phyloP scores from a whole-genome alignment of 2,888 invertebrate species.

The Phanerotoma sp. region DNA sequence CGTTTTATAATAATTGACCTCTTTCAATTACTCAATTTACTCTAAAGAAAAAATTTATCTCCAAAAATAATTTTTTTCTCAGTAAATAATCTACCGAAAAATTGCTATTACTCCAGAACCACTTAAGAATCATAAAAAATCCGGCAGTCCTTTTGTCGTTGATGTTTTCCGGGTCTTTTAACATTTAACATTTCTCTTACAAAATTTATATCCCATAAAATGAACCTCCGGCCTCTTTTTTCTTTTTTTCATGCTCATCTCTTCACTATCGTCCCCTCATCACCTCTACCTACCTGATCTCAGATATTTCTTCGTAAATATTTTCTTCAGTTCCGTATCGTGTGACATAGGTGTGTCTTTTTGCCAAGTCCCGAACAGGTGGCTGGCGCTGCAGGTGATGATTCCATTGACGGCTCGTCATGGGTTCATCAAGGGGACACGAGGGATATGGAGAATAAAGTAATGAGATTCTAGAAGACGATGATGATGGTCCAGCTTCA shows the following conservation, averaged over 20 bases:
- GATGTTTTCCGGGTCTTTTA: constrained; percentile 6
- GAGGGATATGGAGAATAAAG: constrained; percentile 63
- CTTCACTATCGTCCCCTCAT: no score
- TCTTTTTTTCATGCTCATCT: neutral
- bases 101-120: neutral
- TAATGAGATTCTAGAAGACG: constrained; percentile 62
- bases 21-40: no score
- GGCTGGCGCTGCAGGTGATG: constrained; percentile 56
- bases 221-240: constrained; percentile 1
- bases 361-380: constrained; percentile 48
- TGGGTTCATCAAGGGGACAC: constrained; percentile 31
- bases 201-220: neutral
- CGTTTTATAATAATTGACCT: neutral
- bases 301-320: constrained; percentile 79
- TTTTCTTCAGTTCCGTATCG: constrained; percentile 84
- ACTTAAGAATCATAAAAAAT: constrained; percentile 9
- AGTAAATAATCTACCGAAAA: no score
- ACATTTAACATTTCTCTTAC: neutral
- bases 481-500: constrained; percentile 66
- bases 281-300: constrained; percentile 58
- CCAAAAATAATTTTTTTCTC: neutral
- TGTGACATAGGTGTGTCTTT: constrained; percentile 72
- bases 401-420: constrained; percentile 50
- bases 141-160: constrained; percentile 5
- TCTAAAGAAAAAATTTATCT: neutral